Evolutionary conservation across 2,113 vertebrate species (phyloP), one percentile per base, ranked within the genome.

Genomic region (Bubo scandiacus): DNA sequence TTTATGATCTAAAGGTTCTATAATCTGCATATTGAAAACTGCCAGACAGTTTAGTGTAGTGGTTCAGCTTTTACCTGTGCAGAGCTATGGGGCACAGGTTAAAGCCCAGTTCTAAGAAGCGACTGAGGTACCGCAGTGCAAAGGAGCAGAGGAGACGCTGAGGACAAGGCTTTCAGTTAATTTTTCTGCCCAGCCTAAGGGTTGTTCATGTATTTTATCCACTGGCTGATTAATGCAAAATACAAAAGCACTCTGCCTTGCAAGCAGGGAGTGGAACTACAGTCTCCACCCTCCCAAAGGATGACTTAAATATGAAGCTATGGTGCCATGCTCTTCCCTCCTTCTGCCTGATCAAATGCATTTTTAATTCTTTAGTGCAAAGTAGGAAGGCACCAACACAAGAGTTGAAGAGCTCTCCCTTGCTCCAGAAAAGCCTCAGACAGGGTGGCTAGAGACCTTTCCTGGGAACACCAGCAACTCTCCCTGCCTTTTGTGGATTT

Each of bases 311-410:
- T 63, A 74, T 15, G 61, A 89, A 92, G 83, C 21, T 87, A 59
- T 0, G 0, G 21, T 71, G 52, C 58, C 6, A 2, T 45, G 36
- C 36, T 92, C 42, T 92, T 90, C 57, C 47, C 45, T 86, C 67
- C 54, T 96, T 62, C 79, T 93, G 71, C 63, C 54, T 54, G 74
- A 88, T 92, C 54, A 73, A 88, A 77, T 58, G 27, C 58, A 72
- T 67, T 87, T 81, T 91, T 85, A 95, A 91, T 95, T 84, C 78
- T 92, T 89, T 72, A 87, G 79, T 79, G 86, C 40, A 72, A 79
- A 91, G 47, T 47, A 91, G 32, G 27, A 81, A 86, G 43, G 47
- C 49, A 87, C 38, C 27, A 54, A 63, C 55, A 65, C 4, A 2
- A 65, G 40, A 71, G 21, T 5, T n/a, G 26, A 75, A 74, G 51